Base-by-base conservation (phyloP, 1,140 invertebrate species). In the Micrasema longulum region DNA sequence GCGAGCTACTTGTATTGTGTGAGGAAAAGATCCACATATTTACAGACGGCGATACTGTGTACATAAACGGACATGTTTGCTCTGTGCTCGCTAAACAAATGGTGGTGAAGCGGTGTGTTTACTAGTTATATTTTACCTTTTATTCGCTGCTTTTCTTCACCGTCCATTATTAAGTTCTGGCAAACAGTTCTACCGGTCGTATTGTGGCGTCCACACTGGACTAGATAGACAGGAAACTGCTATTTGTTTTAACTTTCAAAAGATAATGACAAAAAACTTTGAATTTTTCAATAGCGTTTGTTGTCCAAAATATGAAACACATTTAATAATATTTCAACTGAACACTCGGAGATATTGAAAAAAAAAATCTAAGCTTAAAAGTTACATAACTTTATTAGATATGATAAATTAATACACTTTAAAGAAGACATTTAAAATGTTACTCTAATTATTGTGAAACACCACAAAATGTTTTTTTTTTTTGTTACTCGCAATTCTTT, bases 1-100 rank as follows among this genome's bases (percentile, higher is more conserved):
- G 26, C 18, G 41, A 47, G 35, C 35, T 41, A 22, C 55, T 60
- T 14, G 55, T 60, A 55, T 60, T 64, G 60, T 64, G 43, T 64
- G 43, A 64, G 45, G 60, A 64, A 62, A 64, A 64, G 60, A 64
- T 64, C 41, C n/a, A 64, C 41, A 20, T 64, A 47, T 64, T 64
- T 45, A 64, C 60, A 26, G 20, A 47, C 60, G 43, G 23, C 60
- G 22, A 16, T 47, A 16, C 14, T 64, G 43, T 64, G 18, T 64
- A 47, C 60, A 22, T 41, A 26, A 41, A 31, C 60, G 60, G 60
- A 64, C 60, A 64, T 64, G 43, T 64, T 64, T 64, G 43, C 16
- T 31, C 60, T 2, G 60, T 26, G 60, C 60, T 64, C 12, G 43
- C 60, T 64, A 64, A 64, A 47, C 60, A 64, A 64, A 64, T 64